Evolutionary conservation across 2,888 invertebrate species (phyloP).

Genomic region (Macaria liturata): DNA sequence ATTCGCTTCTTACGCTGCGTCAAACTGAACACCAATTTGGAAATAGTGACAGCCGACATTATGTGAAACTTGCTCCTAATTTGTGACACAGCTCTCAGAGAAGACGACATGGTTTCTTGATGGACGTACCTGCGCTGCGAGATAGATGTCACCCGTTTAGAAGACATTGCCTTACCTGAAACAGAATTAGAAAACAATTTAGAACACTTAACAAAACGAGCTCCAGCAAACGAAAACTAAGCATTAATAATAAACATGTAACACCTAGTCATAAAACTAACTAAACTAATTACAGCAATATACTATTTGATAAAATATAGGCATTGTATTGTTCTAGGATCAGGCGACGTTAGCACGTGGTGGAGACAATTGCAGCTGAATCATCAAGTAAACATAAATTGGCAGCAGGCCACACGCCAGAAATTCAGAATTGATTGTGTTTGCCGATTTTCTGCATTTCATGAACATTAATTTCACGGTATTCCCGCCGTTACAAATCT

Average conservation of each 20-base stretch:
- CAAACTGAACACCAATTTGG: constrained; percentile 28
- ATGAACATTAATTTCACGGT: not conserved
- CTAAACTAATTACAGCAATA: no score
- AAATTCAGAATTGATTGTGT: constrained; percentile 10
- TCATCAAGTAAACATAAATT: constrained; percentile 23
- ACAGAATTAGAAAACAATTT: constrained; percentile 55
- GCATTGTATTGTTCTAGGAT: constrained; percentile 1
- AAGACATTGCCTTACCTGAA: constrained; percentile 81
- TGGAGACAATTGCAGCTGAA: constrained; percentile 29
- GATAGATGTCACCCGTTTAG: constrained; percentile 71
- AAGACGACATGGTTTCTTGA: constrained; percentile 53
- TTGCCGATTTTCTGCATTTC: constrained; percentile 9
- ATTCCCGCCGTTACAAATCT: not conserved
- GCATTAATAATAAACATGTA: no score
- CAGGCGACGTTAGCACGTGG: constrained; percentile 24
- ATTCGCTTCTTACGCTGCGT: constrained; percentile 49
- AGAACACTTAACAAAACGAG: not conserved
- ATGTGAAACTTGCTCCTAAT: constrained; percentile 25
- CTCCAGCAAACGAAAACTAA: not conserved
- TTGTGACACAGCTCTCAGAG: constrained; percentile 4
- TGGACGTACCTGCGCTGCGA: constrained; percentile 65
- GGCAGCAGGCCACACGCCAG: constrained; percentile 14
- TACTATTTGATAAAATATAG: no score
- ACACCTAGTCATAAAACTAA: no score
- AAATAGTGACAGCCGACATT: constrained; percentile 28